Conservation (phyloP, 2,888 invertebrate genomes). For the Cyrtodaria siliqua region DNA sequence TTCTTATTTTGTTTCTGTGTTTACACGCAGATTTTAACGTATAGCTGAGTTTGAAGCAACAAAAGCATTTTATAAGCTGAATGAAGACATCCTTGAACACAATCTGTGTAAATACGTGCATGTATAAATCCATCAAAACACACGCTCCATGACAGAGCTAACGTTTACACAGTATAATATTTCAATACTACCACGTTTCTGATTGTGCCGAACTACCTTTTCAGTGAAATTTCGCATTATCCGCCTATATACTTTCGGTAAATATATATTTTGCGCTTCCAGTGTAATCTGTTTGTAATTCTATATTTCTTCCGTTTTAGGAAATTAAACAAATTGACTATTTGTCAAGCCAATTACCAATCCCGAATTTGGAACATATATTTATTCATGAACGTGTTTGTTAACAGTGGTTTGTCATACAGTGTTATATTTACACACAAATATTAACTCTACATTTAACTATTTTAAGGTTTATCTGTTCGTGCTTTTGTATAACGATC, state of each 20-base stretch:
- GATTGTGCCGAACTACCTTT: too few relatives aligned
- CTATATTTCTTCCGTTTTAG: constrained; percentile 49
- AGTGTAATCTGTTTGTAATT: constrained; percentile 21
- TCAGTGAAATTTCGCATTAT: constrained; percentile 5
- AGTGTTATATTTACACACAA: constrained; percentile 31
- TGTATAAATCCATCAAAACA: too few relatives aligned
- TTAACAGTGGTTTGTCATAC: constrained; percentile 19
- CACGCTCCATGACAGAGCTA: too few relatives aligned
- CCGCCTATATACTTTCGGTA: constrained; percentile 20
- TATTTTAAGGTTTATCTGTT: constrained; percentile 10
- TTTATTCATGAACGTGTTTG: constrained; percentile 44
- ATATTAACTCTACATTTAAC: constrained; percentile 45
- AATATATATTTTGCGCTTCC: constrained; percentile 39
- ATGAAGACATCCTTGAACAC: too few relatives aligned
- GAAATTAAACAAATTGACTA: constrained; percentile 46
- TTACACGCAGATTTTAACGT: too few relatives aligned
- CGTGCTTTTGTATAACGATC: constrained; percentile 20
- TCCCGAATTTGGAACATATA: constrained; percentile 9
- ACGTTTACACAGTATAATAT: not conserved
- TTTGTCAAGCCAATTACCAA: constrained; percentile 41
- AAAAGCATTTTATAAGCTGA: too few relatives aligned
- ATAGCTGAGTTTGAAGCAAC: too few relatives aligned
- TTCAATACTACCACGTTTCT: not conserved
- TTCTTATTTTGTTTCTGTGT: too few relatives aligned
- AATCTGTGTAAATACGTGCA: too few relatives aligned